Evolutionary conservation across 2,888 invertebrate genomes (phyloP).

Genomic region (Calameuta idolon): DNA sequence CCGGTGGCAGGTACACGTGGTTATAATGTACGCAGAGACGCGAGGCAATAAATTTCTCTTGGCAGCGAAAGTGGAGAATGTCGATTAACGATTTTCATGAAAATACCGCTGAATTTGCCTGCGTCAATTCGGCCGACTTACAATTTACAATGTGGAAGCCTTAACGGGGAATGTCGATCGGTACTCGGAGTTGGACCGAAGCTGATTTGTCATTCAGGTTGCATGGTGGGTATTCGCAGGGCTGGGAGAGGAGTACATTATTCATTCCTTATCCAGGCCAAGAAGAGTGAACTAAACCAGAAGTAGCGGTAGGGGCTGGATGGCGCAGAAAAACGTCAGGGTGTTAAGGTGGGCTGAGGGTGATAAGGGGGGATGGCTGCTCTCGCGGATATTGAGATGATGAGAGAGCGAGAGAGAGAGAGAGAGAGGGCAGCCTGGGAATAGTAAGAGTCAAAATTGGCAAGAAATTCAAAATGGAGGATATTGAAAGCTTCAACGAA

Average conservation of each 20-base stretch:
- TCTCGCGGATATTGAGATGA: too few species aligned
- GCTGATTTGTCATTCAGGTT: constrained; percentile 63
- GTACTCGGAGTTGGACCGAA: constrained; percentile 50
- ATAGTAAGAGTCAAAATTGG: constrained; percentile 32
- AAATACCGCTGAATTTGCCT: too few species aligned
- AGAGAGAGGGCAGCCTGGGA: constrained; percentile 23
- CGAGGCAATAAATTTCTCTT: too few species aligned
- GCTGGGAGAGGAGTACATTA: constrained; percentile 53
- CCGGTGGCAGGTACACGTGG: too few species aligned
- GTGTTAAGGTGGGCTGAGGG: constrained; percentile 11
- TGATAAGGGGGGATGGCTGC: constrained; percentile 13
- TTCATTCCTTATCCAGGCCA: constrained; percentile 58
- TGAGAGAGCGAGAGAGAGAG: too few species aligned
- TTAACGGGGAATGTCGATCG: constrained; percentile 40
- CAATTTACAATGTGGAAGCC: too few species aligned
- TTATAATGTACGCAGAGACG: too few species aligned
- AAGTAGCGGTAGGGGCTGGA: not conserved
- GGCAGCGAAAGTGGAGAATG: too few species aligned
- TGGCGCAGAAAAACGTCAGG: not conserved
- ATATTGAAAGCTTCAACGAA: not conserved
- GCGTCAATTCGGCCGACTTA: too few species aligned
- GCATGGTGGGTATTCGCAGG: constrained; percentile 51
- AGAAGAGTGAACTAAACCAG: constrained; percentile 9
- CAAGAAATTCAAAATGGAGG: too few species aligned
- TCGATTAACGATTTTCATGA: too few species aligned